phyloP scores from a whole-genome alignment of 2,797 vertebrate genomes.

The Cynodonichthys magdalenae region DNA sequence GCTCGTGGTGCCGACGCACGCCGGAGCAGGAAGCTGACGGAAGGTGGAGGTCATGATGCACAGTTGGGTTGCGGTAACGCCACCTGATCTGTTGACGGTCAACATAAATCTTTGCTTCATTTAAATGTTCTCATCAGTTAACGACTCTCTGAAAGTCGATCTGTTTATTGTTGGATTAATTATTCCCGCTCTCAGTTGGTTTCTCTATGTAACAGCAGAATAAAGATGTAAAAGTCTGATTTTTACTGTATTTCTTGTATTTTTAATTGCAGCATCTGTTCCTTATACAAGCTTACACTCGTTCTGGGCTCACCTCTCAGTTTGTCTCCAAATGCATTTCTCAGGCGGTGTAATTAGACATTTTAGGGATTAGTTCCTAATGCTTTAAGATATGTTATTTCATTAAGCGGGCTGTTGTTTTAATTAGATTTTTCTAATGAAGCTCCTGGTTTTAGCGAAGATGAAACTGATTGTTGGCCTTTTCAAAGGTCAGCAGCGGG shows the following conservation, averaged over 20 bases:
- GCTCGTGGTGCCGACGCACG: slow-evolving; percentile 16
- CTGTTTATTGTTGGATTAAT: neutral
- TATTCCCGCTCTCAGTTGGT: neutral
- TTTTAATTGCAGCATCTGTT: neutral
- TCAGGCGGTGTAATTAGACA: neutral
- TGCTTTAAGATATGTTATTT: neutral
- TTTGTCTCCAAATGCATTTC: neutral
- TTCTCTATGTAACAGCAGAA: neutral
- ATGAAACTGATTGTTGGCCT: slow-evolving; percentile 29
- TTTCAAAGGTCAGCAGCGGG: slow-evolving; percentile 23
- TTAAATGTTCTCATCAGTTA: neutral
- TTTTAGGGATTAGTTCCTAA: slow-evolving; percentile 1
- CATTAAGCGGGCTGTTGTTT: slow-evolving; percentile 4
- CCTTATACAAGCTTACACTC: neutral
- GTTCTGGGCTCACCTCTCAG: neutral
- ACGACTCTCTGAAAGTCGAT: neutral
- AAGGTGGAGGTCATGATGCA: neutral
- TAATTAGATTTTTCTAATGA: slow-evolving; percentile 30
- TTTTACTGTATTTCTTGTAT: neutral
- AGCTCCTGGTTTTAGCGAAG: slow-evolving; percentile 6
- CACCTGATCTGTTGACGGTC: too few relatives aligned
- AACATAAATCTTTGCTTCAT: neutral
- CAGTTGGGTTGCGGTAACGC: too few relatives aligned
- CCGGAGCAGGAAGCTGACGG: slow-evolving; percentile 27
- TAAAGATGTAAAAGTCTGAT: neutral